Conservation (phyloP, 2,888 invertebrate species). For the Stenichneumon culpator region DNA sequence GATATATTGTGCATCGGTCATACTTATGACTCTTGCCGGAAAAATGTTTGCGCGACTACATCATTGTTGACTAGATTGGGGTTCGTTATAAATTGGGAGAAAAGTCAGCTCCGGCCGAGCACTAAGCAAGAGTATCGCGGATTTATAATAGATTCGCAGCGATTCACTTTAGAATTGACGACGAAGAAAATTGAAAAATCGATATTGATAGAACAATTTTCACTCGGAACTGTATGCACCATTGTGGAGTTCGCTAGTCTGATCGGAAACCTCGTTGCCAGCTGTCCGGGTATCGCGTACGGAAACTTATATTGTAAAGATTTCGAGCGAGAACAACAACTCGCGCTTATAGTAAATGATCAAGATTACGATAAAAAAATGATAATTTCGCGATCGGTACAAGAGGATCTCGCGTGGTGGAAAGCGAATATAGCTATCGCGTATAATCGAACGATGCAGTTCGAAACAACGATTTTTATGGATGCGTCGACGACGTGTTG, state of each 20-base stretch:
- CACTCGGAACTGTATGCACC: conserved; percentile 1
- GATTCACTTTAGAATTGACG: conserved; percentile 27
- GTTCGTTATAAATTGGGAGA: conserved; percentile 44
- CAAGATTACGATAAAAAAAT: conserved; percentile 7
- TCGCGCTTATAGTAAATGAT: conserved; percentile 13
- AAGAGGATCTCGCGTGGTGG: conserved; percentile 43
- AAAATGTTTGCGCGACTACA: conserved; percentile 17
- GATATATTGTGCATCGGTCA: conserved; percentile 23
- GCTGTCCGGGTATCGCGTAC: conserved; percentile 47
- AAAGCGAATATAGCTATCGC: not conserved
- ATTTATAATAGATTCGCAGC: conserved; percentile 35
- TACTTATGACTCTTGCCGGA: conserved; percentile 7
- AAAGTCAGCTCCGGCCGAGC: conserved; percentile 16
- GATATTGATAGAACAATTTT: not conserved
- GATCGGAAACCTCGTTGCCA: too few relatives aligned
- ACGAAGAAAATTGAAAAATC: conserved; percentile 33
- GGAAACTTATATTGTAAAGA: conserved; percentile 41
- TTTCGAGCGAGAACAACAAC: conserved; percentile 41
- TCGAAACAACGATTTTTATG: conserved; percentile 55
- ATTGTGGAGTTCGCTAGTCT: conserved; percentile 35
- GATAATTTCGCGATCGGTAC: conserved; percentile 2
- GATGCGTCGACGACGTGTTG: conserved; percentile 69
- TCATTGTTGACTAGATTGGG: conserved; percentile 20
- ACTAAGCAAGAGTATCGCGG: conserved; percentile 35
- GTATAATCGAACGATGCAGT: conserved; percentile 31